Percentiles rank a stretch among this genome's conserved stretches.
These are phyloP conservation scores for Drosophila parabipectinata DNA, from an alignment of 1,140 invertebrate genomes.

Conservation along the genomic window DNA sequence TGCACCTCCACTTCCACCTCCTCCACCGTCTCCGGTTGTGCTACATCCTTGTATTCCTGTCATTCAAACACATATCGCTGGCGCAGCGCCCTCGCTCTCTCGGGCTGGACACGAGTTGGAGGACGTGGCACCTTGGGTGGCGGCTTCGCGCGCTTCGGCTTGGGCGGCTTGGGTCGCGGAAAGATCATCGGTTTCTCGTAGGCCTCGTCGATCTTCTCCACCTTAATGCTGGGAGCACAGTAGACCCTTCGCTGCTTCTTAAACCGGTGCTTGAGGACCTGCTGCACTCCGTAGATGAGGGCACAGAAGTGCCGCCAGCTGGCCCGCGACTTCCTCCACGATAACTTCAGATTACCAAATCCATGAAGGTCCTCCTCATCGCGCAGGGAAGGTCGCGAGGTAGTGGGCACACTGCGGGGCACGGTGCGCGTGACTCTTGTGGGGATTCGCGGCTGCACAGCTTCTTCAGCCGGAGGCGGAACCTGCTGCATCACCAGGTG, in stretches of 20 bases:
- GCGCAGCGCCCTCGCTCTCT: slow-evolving; percentile 61
- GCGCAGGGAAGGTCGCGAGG: not conserved
- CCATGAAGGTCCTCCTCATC: slow-evolving; percentile 23
- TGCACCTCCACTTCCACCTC: slow-evolving; percentile 4
- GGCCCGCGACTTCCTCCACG: slow-evolving; percentile 49
- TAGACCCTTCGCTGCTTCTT: slow-evolving; percentile 60
- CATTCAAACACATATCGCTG: slow-evolving; percentile 69
- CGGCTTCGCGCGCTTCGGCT: slow-evolving; percentile 10
- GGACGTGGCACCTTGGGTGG: slow-evolving; percentile 40
- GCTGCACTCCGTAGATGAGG: slow-evolving; percentile 45
- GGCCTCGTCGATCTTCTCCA: slow-evolving; percentile 43
- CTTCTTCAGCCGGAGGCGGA: slow-evolving; percentile 34
- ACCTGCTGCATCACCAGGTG: slow-evolving; percentile 50
- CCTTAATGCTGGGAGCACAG: slow-evolving; percentile 39
- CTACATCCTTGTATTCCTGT: slow-evolving; percentile 14
- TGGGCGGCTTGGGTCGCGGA: slow-evolving; percentile 40
- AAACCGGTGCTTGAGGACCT: slow-evolving; percentile 57
- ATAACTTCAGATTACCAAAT: slow-evolving; percentile 22
- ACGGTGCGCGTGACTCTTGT: not conserved
- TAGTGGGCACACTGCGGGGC: not conserved
- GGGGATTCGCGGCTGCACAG: not conserved
- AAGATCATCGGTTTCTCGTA: slow-evolving; percentile 50
- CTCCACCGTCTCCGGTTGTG: not conserved
- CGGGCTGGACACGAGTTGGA: slow-evolving; percentile 65
- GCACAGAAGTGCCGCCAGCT: slow-evolving; percentile 66